These are phyloP conservation scores for Drosophila prostipennis DNA, from an alignment of 2,888 invertebrate genomes.

Conservation along the genomic window DNA sequence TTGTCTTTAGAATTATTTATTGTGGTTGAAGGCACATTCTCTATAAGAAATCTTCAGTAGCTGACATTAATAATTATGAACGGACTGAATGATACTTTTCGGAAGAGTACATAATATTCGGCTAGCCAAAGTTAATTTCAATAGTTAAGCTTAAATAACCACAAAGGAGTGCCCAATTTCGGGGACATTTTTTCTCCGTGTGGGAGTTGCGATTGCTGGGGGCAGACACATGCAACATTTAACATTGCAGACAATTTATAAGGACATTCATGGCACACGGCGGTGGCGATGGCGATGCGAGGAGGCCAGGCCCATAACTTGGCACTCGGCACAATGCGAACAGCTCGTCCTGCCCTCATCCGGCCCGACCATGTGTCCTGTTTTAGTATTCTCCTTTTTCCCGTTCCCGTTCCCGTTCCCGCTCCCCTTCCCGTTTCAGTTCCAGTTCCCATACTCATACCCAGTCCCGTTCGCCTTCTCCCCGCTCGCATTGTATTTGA, in stretches of 20 bases:
- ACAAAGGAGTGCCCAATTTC: neutral
- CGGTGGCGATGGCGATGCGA: slow-evolving; percentile 45
- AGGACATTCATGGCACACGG: slow-evolving; percentile 79
- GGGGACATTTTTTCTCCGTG: slow-evolving; percentile 13
- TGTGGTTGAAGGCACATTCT: no score
- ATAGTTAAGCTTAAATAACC: neutral
- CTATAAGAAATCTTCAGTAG: no score
- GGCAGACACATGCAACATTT: slow-evolving; percentile 75
- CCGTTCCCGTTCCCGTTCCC: neutral
- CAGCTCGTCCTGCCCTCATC: slow-evolving; percentile 50
- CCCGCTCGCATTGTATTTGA: slow-evolving; percentile 72
- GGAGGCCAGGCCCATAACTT: slow-evolving; percentile 56
- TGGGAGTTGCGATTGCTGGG: slow-evolving; percentile 11
- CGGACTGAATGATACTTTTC: no score
- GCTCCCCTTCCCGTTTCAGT: neutral
- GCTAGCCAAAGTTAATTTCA: neutral
- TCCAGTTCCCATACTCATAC: neutral
- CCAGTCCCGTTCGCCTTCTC: slow-evolving; percentile 3
- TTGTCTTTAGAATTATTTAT: no score
- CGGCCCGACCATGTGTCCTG: slow-evolving; percentile 49
- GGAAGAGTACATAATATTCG: no score
- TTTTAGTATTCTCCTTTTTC: slow-evolving; percentile 40
- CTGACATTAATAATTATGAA: no score
- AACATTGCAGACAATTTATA: slow-evolving; percentile 80
- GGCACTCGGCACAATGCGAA: slow-evolving; percentile 73